Evolutionary conservation across 35 echinoderm and acorn worm species (phyloP).

Genomic region (Ophioderma brevispina): DNA sequence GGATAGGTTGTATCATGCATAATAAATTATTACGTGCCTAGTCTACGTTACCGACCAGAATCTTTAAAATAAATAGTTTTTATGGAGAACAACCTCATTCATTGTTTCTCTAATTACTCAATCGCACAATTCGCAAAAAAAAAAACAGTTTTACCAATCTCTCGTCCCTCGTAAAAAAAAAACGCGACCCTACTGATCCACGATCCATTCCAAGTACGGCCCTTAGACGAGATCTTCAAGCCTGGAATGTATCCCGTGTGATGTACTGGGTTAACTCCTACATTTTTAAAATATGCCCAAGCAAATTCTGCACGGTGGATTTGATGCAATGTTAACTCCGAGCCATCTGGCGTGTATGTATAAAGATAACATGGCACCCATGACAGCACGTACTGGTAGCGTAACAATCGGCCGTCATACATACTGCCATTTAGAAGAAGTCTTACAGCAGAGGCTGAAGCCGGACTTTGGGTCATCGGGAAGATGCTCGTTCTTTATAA

Average conservation of each 20-base stretch:
- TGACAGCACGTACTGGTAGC: conserved; percentile 13
- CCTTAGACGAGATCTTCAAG: not conserved
- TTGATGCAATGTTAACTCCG: conserved; percentile 16
- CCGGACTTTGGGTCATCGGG: too few relatives aligned
- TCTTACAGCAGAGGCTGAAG: too few relatives aligned
- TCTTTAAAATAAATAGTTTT: too few relatives aligned
- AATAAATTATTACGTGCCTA: too few relatives aligned
- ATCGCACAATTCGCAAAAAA: not conserved
- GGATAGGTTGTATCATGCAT: too few relatives aligned
- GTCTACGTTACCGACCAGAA: too few relatives aligned
- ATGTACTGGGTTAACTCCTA: not conserved
- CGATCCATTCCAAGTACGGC: conserved; percentile 41
- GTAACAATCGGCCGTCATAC: conserved; percentile 14
- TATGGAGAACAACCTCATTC: too few relatives aligned
- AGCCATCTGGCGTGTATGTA: conserved; percentile 13
- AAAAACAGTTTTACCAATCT: not conserved
- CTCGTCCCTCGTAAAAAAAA: conserved; percentile 25
- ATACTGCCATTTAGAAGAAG: not conserved
- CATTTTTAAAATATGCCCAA: not conserved
- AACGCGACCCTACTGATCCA: not conserved
- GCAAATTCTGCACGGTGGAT: conserved; percentile 17
- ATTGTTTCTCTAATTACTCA: too few relatives aligned
- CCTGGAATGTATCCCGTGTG: conserved; percentile 19
- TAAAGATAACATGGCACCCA: not conserved
- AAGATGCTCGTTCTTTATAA: too few relatives aligned